These are phyloP conservation scores for Siniperca obscura DNA, from an alignment of 2,797 vertebrate species.

Conservation along the genomic window DNA sequence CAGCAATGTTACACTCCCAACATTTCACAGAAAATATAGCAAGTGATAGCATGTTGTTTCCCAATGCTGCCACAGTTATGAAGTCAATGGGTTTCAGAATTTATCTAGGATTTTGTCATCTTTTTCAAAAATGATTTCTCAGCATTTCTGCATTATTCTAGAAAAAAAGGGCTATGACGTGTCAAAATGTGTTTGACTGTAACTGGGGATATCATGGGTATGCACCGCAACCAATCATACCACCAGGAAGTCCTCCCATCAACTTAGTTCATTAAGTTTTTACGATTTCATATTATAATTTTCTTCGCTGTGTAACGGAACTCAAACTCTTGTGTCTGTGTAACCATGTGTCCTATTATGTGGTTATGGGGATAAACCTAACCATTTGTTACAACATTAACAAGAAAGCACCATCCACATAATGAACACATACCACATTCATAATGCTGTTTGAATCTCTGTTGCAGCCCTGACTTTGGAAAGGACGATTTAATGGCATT, in stretches of 20 bases:
- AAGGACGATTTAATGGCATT: conserved; percentile 11
- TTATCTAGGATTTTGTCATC: background rate
- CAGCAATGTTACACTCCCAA: conserved; percentile 25
- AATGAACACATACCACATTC: conserved; percentile 41
- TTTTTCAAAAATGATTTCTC: conserved; percentile 5
- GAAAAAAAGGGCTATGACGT: background rate
- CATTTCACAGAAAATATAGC: conserved; percentile 22
- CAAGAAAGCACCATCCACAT: conserved; percentile 44
- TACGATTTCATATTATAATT: conserved; percentile 11
- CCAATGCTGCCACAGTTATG: conserved; percentile 14
- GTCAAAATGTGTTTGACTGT: background rate
- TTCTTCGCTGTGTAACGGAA: background rate
- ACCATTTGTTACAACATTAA: conserved; percentile 57
- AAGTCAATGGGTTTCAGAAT: background rate
- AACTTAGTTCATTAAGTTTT: background rate
- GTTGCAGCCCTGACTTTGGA: conserved; percentile 21
- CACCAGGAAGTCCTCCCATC: background rate
- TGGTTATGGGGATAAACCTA: conserved; percentile 36
- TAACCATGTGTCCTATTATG: conserved; percentile 38
- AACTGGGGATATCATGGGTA: background rate
- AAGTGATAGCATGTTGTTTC: conserved; percentile 28
- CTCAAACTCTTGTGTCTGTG: conserved; percentile 9
- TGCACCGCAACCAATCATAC: background rate
- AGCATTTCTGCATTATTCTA: conserved; percentile 5
- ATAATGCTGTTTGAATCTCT: conserved; percentile 30